A percentile compares a stretch with the other conserved stretches of the same genome.
Conservation (phyloP, 2,888 invertebrate genomes). For the Agrochola macilenta region DNA sequence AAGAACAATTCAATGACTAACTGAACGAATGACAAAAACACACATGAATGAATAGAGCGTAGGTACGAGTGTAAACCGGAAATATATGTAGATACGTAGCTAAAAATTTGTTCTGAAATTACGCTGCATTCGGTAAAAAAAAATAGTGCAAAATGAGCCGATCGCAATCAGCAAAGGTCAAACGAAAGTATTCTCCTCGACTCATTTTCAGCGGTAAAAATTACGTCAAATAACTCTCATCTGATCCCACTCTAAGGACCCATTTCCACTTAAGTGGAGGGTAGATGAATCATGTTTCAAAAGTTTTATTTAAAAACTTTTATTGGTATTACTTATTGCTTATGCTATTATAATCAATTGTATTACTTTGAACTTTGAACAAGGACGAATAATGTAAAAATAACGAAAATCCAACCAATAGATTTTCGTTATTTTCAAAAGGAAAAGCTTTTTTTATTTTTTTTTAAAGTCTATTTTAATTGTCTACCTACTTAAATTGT, state of each 20-base stretch:
- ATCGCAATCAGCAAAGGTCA: not conserved
- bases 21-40: not conserved
- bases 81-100: not conserved
- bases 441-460: too few species aligned
- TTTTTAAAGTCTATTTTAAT: too few species aligned
- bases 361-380: not conserved
- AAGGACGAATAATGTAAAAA: not conserved
- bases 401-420: not conserved
- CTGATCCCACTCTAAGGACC: not conserved
- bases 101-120: not conserved
- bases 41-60: not conserved
- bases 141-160: rapidly evolving
- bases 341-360: not conserved
- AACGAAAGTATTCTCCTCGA: not conserved
- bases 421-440: too few species aligned
- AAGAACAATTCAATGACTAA: not conserved
- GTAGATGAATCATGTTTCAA: not conserved
- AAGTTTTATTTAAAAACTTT: not conserved
- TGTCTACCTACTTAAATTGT: too few species aligned
- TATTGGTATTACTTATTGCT: too few species aligned
- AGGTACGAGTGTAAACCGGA: not conserved
- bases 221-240: not conserved
- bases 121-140: not conserved
- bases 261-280: not conserved
- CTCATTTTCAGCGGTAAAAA: not conserved